Evolutionary conservation across 2,888 invertebrate genomes (phyloP), one percentile per base, ranked within the genome.

Genomic region (Neria commutata): DNA sequence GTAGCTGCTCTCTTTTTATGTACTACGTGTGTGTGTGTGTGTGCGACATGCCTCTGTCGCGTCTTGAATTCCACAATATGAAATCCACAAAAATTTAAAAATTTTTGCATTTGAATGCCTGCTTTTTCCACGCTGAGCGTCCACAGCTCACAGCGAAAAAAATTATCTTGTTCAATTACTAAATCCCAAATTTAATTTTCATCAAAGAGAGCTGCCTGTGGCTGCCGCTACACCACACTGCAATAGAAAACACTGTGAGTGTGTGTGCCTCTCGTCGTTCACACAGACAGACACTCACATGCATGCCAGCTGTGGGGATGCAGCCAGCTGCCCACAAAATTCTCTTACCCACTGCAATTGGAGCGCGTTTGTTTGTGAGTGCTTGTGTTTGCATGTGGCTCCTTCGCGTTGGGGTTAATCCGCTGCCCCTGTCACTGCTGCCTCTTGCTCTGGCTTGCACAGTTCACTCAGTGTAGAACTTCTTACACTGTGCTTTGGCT

Each of bases 401-500:
- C 40, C 5, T 24, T 16, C 34, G 21, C 19, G 17, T 17, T 42
- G 42, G 42, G 42, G 42, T 42, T 42, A 42, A 42, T 67, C 69
- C 21, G 51, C 21, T 29, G 33, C 33, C 14, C 6, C 33, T 33
- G 33, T 33, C 8, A 14, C 33, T 45, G 25, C 47, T 47, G 6
- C 24, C 34, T 53, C 24, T 49, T 26, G 10, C 34, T 54, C 54
- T 56, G 48, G 46, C 45, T 54, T 40, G 64, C 74, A 67, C 70
- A 67, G 70, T 72, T 69, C 56, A 33, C 70, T 61, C 64, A 49
- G 62, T 57, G 60, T 58, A 56, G 37, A n/a, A n/a, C n/a, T n/a
- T n/a, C n/a, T n/a, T n/a, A n/a, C n/a, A n/a, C 57, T 58, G 56
- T 63, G 60, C 57, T 61, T 58, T 48, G 42, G 37, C 57, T 61